A percentile compares a stretch with the other conserved stretches of the same genome.
phyloP scores from a whole-genome alignment of 2,797 vertebrate species.

The Catharus ustulatus region DNA sequence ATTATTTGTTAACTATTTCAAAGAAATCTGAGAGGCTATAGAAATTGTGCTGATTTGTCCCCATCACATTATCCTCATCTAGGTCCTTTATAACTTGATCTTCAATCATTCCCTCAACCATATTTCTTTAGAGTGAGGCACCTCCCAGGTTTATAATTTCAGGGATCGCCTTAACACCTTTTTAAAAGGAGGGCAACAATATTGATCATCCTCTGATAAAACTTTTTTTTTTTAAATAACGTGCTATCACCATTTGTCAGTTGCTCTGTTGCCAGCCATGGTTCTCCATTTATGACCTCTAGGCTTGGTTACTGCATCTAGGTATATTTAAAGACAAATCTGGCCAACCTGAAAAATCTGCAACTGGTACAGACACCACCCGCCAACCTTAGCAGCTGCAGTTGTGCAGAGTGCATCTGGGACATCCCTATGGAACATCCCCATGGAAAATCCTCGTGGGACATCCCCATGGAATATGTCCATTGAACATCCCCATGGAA shows the following conservation, averaged over 20 bases:
- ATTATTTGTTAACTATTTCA: constrained; percentile 75
- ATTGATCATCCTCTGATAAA: not conserved
- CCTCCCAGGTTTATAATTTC: constrained; percentile 50
- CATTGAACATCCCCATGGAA: not conserved
- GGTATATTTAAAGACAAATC: not conserved
- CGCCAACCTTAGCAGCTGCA: accelerated
- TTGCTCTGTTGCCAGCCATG: not conserved
- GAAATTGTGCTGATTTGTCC: constrained; percentile 66
- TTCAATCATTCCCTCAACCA: constrained; percentile 58
- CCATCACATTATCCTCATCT: constrained; percentile 62
- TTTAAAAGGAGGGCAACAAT: constrained; percentile 1
- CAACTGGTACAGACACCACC: not conserved
- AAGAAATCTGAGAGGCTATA: constrained; percentile 65
- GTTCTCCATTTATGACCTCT: not conserved
- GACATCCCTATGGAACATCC: not conserved
- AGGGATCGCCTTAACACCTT: constrained; percentile 14
- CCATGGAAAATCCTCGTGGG: not conserved
- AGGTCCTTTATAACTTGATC: constrained; percentile 49
- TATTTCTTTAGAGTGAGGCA: constrained; percentile 44
- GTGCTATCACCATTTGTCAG: not conserved
- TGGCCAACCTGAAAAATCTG: not conserved
- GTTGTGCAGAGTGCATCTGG: accelerated
- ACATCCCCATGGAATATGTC: too few species aligned
- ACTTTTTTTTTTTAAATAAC: not conserved
- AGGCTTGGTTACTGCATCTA: not conserved